phyloP scores from a whole-genome alignment of 2,797 vertebrate species.

The Orientallactaga sibirica region DNA sequence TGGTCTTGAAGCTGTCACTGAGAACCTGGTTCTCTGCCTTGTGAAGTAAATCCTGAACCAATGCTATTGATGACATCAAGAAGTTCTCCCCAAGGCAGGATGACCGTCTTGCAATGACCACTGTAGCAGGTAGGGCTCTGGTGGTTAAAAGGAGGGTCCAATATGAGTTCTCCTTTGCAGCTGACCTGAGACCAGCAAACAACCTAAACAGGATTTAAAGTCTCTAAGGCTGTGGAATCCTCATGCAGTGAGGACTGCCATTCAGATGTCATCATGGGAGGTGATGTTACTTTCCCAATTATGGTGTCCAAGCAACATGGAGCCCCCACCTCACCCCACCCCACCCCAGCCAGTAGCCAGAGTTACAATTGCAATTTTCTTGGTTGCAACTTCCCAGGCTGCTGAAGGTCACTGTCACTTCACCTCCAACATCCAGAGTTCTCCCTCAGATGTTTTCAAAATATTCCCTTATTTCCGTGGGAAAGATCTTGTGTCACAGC shows the following conservation, averaged over 20 bases:
- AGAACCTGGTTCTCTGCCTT: background rate
- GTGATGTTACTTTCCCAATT: background rate
- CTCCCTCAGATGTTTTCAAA: background rate
- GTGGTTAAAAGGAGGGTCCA: background rate
- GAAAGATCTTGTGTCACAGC: too few relatives aligned
- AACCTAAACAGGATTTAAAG: background rate
- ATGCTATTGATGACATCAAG: background rate
- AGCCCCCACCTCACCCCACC: too few relatives aligned
- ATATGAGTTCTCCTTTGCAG: background rate
- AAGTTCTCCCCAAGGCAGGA: too few relatives aligned
- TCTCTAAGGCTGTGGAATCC: background rate
- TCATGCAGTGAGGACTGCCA: background rate
- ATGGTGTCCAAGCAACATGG: too few relatives aligned
- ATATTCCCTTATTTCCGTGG: background rate
- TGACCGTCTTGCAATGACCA: background rate
- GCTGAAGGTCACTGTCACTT: background rate
- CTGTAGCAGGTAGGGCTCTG: background rate
- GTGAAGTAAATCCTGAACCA: background rate
- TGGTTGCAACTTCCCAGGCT: background rate
- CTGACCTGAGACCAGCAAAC: background rate
- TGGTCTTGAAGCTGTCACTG: background rate
- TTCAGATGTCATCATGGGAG: background rate
- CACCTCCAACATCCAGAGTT: background rate
- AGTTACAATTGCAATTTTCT: background rate
- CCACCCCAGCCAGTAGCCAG: background rate